These are phyloP conservation scores for Agonopterix subpropinquella DNA, from an alignment of 2,888 invertebrate species.

Conservation along the genomic window DNA sequence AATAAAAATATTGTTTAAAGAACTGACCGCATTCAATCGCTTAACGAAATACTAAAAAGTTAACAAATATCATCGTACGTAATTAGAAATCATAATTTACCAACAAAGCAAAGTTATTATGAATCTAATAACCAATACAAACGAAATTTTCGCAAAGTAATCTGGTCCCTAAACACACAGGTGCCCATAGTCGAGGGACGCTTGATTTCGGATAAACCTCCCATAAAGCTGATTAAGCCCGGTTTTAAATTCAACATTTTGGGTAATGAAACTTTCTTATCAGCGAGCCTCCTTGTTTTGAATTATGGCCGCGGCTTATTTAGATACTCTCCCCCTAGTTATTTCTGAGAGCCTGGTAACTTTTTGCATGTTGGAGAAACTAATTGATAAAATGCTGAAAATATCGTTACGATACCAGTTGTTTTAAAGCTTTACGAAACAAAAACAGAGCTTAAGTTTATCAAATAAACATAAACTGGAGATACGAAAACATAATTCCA, in stretches of 20 bases:
- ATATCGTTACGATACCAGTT: too few species aligned
- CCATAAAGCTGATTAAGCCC: slow-evolving; percentile 63
- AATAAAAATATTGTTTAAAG: not conserved
- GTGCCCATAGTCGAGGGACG: slow-evolving; percentile 37
- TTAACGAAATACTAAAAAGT: too few species aligned
- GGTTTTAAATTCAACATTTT: slow-evolving; percentile 71
- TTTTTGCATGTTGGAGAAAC: too few species aligned
- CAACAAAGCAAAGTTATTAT: not conserved
- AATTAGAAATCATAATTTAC: slow-evolving; percentile 10
- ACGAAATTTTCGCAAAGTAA: slow-evolving; percentile 63
- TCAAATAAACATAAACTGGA: slow-evolving; percentile 16
- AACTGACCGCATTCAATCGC: not conserved
- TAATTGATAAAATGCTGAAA: too few species aligned
- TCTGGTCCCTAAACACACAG: slow-evolving; percentile 68
- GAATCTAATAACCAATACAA: slow-evolving; percentile 23
- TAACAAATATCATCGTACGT: slow-evolving; percentile 2
- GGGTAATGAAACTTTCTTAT: slow-evolving; percentile 75
- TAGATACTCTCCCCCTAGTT: slow-evolving; percentile 27
- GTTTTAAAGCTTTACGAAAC: not conserved
- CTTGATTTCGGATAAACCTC: slow-evolving; percentile 46
- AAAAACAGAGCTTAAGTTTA: slow-evolving; percentile 9
- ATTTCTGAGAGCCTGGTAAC: slow-evolving; percentile 26
- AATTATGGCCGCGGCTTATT: slow-evolving; percentile 52
- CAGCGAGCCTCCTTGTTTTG: slow-evolving; percentile 62
- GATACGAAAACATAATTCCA: slow-evolving; percentile 20